Conservation (phyloP, 2,888 invertebrate species). For the Steinernema hermaphroditum region DNA sequence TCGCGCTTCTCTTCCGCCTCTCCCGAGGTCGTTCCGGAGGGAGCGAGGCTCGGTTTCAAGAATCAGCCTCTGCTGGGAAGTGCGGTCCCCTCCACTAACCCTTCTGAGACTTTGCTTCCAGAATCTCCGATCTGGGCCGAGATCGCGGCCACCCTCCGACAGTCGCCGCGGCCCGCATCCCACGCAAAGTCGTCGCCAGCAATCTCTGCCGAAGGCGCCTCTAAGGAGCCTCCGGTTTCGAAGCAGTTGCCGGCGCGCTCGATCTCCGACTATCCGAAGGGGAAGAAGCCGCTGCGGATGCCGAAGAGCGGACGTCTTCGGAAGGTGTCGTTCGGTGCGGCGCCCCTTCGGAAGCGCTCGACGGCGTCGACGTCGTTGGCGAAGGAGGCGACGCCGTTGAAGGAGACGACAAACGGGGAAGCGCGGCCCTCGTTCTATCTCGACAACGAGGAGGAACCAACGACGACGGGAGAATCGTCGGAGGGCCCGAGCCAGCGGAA, state of each 20-base stretch:
- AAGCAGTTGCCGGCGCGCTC: not conserved
- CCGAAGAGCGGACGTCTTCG: no score
- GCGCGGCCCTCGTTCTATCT: constrained; percentile 4
- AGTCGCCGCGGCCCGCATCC: constrained; percentile 12
- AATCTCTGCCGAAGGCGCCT: not conserved
- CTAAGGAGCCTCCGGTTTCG: not conserved
- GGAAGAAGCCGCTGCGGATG: no score
- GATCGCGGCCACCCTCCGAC: constrained; percentile 34
- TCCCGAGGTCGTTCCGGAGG: not conserved
- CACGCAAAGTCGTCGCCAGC: constrained; percentile 17
- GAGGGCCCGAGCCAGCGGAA: constrained; percentile 14
- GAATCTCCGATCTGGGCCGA: constrained; percentile 38
- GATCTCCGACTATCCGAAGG: constrained; percentile 7
- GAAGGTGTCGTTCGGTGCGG: no score
- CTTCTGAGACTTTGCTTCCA: not conserved
- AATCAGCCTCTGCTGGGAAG: constrained; percentile 3
- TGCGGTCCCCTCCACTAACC: not conserved
- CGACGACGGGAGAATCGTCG: constrained; percentile 6
- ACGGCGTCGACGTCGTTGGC: not conserved
- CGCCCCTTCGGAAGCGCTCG: not conserved
- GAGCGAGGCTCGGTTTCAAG: not conserved
- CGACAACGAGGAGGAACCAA: constrained; percentile 17
- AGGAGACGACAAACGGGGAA: constrained; percentile 6
- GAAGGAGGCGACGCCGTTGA: not conserved
- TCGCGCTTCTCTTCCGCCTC: not conserved